Evolutionary conservation across 2,797 vertebrate genomes (phyloP).

Genomic region (Glyptemys insculpta): DNA sequence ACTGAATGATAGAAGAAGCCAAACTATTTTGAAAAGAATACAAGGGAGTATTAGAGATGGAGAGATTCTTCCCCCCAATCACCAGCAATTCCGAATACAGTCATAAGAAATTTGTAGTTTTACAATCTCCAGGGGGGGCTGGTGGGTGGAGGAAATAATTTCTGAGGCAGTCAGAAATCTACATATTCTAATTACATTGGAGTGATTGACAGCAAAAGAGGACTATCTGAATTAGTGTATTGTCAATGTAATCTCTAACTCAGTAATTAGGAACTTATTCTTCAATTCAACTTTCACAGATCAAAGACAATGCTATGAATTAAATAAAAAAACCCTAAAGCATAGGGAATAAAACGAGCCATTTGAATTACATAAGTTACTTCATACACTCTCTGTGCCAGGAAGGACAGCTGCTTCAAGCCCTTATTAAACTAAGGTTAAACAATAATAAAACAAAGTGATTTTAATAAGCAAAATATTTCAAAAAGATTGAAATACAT

Average conservation of each 20-base stretch:
- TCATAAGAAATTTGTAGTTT: background rate
- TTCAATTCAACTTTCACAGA: background rate
- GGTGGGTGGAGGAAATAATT: background rate
- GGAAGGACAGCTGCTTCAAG: background rate
- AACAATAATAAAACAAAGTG: background rate
- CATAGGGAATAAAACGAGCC: fast-evolving
- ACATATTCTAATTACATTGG: background rate
- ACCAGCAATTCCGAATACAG: background rate
- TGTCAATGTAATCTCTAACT: background rate
- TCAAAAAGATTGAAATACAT: background rate
- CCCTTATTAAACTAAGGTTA: background rate
- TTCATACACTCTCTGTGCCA: background rate
- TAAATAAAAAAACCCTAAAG: background rate
- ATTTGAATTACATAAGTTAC: background rate
- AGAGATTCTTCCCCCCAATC: background rate
- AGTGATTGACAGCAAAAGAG: background rate
- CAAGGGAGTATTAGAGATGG: background rate
- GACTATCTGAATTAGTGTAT: background rate
- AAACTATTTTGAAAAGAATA: background rate
- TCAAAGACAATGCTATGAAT: background rate
- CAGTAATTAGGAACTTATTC: background rate
- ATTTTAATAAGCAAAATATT: too few species aligned
- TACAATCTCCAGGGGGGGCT: background rate
- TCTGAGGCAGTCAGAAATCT: background rate
- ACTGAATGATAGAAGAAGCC: background rate